Percentiles rank a stretch among this genome's conserved stretches.
Conservation (phyloP, 2,113 vertebrate species). For the Oceanodroma tethys region DNA sequence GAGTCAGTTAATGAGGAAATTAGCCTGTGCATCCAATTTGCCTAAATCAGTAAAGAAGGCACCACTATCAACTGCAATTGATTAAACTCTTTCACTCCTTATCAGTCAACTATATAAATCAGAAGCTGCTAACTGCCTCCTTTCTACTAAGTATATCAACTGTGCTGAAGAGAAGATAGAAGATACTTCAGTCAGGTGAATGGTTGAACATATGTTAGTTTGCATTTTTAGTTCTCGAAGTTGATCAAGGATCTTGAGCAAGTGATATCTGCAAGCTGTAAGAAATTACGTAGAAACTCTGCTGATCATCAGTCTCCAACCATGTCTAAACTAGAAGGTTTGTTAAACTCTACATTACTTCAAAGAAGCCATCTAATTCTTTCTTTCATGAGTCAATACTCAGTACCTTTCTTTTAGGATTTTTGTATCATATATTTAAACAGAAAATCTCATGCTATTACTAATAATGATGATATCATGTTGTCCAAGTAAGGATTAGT, state of each 20-base stretch:
- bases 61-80: background rate
- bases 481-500: background rate
- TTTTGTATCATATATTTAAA: background rate
- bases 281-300: background rate
- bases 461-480: background rate
- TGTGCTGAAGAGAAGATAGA: background rate
- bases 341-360: background rate
- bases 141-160: background rate
- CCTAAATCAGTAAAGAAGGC: background rate
- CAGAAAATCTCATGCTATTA: background rate
- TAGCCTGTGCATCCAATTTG: constrained; percentile 4
- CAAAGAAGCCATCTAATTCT: background rate
- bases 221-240: background rate
- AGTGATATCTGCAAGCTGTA: background rate
- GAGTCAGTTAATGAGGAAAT: constrained; percentile 22
- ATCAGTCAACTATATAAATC: background rate
- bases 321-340: background rate
- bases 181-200: background rate
- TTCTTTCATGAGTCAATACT: background rate
- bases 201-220: background rate
- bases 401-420: background rate
- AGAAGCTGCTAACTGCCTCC: background rate
- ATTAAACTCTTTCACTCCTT: background rate
- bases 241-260: background rate
- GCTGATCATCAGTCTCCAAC: background rate